Evolutionary conservation across 2,797 vertebrate genomes (phyloP).

Genomic region (Hapalemur alaotrensis): DNA sequence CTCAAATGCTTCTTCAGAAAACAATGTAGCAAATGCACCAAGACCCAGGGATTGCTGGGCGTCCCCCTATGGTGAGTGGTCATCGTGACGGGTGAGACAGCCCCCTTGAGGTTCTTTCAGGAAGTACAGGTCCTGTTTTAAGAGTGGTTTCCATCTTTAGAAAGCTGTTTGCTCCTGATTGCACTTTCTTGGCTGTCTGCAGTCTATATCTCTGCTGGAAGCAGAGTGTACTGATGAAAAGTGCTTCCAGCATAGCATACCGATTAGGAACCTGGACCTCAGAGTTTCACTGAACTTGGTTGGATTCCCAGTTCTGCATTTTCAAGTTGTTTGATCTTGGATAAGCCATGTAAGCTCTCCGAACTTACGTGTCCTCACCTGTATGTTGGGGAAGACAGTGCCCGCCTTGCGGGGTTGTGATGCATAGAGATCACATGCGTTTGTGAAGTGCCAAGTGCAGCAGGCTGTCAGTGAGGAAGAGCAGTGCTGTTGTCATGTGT

Average conservation of each 20-base stretch:
- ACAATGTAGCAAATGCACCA: neutral
- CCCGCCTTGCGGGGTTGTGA: too few species aligned
- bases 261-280: neutral
- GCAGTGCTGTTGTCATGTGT: neutral
- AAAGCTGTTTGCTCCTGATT: neutral
- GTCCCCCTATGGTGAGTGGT: neutral
- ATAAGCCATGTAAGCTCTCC: neutral
- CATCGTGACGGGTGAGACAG: neutral
- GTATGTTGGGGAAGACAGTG: neutral
- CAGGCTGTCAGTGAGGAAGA: neutral
- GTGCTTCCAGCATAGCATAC: neutral
- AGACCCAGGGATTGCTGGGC: neutral
- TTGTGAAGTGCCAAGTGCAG: neutral
- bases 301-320: neutral
- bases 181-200: neutral
- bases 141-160: neutral
- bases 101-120: neutral
- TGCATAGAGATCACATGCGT: rapidly evolving
- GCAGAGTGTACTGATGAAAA: neutral
- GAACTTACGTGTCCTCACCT: neutral
- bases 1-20: neutral
- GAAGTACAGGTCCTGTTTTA: neutral
- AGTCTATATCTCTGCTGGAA: neutral
- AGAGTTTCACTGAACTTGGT: neutral
- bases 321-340: neutral